Percentiles rank a stretch among this genome's conserved stretches.
phyloP scores from a whole-genome alignment of 1,140 invertebrate species.

The Holcopasites calliopsidis region DNA sequence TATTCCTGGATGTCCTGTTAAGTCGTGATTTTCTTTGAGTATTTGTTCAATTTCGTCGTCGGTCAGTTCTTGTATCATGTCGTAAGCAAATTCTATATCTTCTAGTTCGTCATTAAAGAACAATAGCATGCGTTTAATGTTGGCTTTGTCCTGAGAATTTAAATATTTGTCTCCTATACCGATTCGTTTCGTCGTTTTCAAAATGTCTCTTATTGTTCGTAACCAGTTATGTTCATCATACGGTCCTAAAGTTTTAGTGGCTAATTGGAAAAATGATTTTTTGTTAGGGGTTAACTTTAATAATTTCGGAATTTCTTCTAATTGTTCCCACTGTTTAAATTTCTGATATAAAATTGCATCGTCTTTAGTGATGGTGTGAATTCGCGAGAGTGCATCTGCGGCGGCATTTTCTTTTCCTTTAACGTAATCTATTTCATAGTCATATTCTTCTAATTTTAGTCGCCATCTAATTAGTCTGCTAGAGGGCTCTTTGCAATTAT shows the following conservation, averaged over 20 bases:
- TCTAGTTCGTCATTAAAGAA: neutral
- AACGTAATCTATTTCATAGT: slow-evolving; percentile 1
- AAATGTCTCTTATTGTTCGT: no score
- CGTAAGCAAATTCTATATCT: neutral
- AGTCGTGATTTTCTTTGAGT: neutral
- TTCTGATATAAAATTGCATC: neutral
- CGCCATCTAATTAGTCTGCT: slow-evolving; percentile 6
- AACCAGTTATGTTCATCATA: no score
- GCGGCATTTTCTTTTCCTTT: slow-evolving; percentile 12
- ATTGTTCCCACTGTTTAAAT: neutral
- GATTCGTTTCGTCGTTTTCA: neutral
- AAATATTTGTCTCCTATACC: neutral
- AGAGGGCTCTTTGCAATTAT: slow-evolving; percentile 10
- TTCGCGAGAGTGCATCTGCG: neutral
- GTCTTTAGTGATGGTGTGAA: no score
- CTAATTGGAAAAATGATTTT: neutral
- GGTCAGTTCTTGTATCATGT: neutral
- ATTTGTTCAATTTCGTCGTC: neutral
- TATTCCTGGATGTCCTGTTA: neutral
- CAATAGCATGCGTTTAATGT: neutral
- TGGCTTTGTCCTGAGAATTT: neutral
- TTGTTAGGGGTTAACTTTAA: neutral
- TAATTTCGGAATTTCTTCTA: no score
- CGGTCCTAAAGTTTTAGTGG: neutral
- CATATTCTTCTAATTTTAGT: slow-evolving; percentile 16